Conservation (phyloP, 2,113 vertebrate species). For the Bos taurus region DNA sequence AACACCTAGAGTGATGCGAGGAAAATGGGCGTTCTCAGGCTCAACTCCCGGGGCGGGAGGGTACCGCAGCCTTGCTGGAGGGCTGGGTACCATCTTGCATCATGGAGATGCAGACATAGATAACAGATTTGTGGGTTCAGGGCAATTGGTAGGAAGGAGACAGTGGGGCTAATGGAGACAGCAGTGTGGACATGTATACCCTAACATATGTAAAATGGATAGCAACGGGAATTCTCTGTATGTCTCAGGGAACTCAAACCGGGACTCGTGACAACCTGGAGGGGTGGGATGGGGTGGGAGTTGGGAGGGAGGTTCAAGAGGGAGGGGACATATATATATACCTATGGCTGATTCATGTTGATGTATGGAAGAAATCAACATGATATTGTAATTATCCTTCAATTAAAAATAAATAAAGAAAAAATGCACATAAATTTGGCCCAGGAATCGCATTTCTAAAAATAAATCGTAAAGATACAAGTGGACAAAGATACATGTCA, state of each 20-base stretch:
- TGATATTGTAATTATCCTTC: neutral
- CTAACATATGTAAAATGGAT: neutral
- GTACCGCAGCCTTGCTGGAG: fast-evolving
- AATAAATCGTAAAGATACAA: neutral
- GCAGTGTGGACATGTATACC: neutral
- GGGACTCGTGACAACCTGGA: neutral
- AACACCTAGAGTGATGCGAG: neutral
- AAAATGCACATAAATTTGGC: neutral
- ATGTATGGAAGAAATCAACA: neutral
- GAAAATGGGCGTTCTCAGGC: fast-evolving
- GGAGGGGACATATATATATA: neutral
- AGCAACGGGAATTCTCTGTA: neutral
- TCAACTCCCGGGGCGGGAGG: fast-evolving
- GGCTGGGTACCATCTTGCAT: neutral
- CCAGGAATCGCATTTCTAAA: conserved; percentile 6
- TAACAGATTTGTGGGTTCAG: neutral
- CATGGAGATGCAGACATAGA: neutral
- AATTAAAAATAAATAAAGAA: neutral
- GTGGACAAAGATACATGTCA: neutral
- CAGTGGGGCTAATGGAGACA: neutral
- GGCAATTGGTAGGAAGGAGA: neutral
- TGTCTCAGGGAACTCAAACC: neutral
- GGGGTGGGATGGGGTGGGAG: neutral
- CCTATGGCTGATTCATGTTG: neutral
- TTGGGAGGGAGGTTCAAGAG: neutral